These are phyloP conservation scores for Theristicus caerulescens DNA, from an alignment of 2,113 vertebrate species.

Conservation along the genomic window DNA sequence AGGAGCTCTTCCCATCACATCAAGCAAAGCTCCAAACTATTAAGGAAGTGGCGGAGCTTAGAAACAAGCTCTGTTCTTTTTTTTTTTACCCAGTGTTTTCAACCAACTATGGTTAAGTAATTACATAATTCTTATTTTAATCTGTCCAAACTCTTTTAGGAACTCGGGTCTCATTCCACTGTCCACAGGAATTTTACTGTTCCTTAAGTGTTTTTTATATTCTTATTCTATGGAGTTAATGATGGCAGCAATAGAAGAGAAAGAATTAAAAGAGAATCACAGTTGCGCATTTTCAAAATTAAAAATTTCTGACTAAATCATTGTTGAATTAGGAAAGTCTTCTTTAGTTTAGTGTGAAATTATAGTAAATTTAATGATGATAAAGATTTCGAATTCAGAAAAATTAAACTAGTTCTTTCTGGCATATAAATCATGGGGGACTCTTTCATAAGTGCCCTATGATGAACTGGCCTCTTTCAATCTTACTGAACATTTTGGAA, in stretches of 20 bases:
- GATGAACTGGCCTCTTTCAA: neutral
- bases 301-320: neutral
- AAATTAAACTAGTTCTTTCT: neutral
- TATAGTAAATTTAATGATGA: neutral
- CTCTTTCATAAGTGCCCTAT: neutral
- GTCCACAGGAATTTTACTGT: neutral
- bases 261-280: neutral
- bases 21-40: neutral
- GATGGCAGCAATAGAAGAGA: neutral
- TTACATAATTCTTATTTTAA: neutral
- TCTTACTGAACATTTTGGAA: neutral
- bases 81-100: neutral
- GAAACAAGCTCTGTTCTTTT: neutral
- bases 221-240: neutral
- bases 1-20: neutral
- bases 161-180: neutral
- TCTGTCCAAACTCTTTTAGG: neutral
- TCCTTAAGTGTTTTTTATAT: neutral
- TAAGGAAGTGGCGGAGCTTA: neutral
- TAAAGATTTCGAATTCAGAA: neutral
- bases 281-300: neutral
- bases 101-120: neutral
- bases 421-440: neutral
- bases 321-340: neutral
- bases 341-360: neutral